These are phyloP conservation scores for Pectinophora gossypiella DNA, from an alignment of 1,140 invertebrate species.

Conservation along the genomic window DNA sequence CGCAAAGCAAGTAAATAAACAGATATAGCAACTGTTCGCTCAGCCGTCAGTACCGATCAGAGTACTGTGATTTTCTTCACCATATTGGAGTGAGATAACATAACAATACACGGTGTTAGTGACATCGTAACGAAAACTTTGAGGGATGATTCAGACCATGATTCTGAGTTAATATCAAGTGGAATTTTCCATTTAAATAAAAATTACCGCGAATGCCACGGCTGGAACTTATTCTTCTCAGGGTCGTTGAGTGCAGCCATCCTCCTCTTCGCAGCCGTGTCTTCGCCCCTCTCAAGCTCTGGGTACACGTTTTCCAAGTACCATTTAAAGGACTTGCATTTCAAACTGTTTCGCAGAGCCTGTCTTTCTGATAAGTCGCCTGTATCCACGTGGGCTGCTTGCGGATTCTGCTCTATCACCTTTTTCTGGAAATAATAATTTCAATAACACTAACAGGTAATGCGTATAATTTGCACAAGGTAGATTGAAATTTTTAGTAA, in stretches of 20 bases:
- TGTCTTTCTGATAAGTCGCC: slow-evolving; percentile 89
- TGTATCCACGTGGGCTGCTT: slow-evolving; percentile 79
- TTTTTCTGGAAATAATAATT: slow-evolving; percentile 86
- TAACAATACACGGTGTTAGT: too few species aligned
- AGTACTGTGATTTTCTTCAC: too few species aligned
- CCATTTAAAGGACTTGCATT: slow-evolving; percentile 95
- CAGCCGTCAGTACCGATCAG: too few species aligned
- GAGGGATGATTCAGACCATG: too few species aligned
- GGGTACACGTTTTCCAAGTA: slow-evolving; percentile 95
- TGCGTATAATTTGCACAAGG: too few species aligned
- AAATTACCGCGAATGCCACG: slow-evolving; percentile 83
- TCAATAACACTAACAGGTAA: too few species aligned
- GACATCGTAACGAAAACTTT: too few species aligned
- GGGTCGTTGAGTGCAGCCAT: slow-evolving; percentile 71
- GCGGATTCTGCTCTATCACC: slow-evolving; percentile 83
- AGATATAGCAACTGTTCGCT: too few species aligned
- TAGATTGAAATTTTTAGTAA: too few species aligned
- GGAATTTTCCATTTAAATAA: neutral
- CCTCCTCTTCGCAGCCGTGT: slow-evolving; percentile 78
- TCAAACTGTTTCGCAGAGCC: slow-evolving; percentile 80
- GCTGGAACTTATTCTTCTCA: slow-evolving; percentile 82
- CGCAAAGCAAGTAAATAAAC: too few species aligned
- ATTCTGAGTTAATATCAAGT: too few species aligned
- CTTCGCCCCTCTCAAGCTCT: slow-evolving; percentile 82
- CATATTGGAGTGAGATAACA: too few species aligned